Evolutionary conservation across 1,140 invertebrate genomes (phyloP).

Genomic region (Colletes gigas): DNA sequence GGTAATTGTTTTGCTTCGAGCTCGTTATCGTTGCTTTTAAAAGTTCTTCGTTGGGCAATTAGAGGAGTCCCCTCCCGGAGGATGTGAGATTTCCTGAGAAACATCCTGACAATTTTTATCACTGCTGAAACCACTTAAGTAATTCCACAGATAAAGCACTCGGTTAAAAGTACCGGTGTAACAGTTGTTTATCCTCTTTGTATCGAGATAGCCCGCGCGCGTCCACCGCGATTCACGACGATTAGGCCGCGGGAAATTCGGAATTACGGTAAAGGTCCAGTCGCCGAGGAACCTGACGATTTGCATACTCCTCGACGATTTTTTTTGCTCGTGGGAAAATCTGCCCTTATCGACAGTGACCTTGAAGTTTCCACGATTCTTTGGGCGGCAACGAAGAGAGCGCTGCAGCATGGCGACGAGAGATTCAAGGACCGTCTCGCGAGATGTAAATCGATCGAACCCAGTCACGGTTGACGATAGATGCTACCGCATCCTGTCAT

Average conservation of each 20-base stretch:
- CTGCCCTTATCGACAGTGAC: slow-evolving; percentile 10
- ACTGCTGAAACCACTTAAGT: slow-evolving; percentile 23
- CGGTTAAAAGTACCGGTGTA: slow-evolving; percentile 23
- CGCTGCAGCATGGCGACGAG: slow-evolving; percentile 24
- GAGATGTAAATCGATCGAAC: slow-evolving; percentile 52
- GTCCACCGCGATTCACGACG: background rate
- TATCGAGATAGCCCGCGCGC: slow-evolving; percentile 17
- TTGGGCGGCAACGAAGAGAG: background rate
- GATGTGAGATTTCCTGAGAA: slow-evolving; percentile 47
- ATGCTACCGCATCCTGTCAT: slow-evolving; percentile 27
- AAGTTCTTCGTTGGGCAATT: slow-evolving; percentile 12
- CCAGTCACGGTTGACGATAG: slow-evolving; percentile 6
- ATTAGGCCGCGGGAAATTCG: background rate
- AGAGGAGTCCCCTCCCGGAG: slow-evolving; percentile 10
- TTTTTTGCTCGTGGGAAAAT: too few species aligned
- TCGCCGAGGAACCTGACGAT: background rate
- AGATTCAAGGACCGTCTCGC: slow-evolving; percentile 29
- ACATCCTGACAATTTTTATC: slow-evolving; percentile 41
- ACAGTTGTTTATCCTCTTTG: slow-evolving; percentile 34
- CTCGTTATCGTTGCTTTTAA: background rate
- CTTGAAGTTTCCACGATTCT: slow-evolving; percentile 23
- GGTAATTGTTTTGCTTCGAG: background rate
- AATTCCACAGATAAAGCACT: slow-evolving; percentile 31
- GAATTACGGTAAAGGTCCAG: background rate
- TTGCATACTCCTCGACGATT: background rate